phyloP scores from a whole-genome alignment of 2,888 invertebrate species.

The Acanthacorydalis orientalis region DNA sequence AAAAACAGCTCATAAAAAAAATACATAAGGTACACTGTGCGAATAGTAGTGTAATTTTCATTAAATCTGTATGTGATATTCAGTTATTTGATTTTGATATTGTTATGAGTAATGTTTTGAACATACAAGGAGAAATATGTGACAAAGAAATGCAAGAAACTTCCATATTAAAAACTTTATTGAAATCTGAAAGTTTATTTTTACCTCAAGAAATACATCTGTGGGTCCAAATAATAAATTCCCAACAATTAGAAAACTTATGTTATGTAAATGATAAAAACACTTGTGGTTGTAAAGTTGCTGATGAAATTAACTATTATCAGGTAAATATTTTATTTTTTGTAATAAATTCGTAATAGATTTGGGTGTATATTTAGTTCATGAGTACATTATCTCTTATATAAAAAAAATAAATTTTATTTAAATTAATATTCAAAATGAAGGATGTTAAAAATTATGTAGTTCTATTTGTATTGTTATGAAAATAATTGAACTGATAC shows the following conservation, averaged over 20 bases:
- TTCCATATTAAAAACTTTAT: conserved; percentile 11
- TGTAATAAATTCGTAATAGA: no score
- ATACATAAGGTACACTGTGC: conserved; percentile 29
- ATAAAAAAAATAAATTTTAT: no score
- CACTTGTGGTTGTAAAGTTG: conserved; percentile 34
- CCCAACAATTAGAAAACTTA: conserved; percentile 38
- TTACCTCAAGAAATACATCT: conserved; percentile 35
- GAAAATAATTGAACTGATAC: no score
- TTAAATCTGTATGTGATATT: conserved; percentile 22
- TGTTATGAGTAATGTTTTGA: conserved; percentile 35
- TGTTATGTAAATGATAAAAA: conserved; percentile 38
- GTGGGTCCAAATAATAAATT: conserved; percentile 38
- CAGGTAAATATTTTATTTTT: conserved; percentile 26
- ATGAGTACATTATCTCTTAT: no score
- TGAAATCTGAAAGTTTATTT: conserved; percentile 28
- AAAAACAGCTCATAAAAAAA: conserved; percentile 27
- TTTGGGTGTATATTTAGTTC: no score
- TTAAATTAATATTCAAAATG: no score
- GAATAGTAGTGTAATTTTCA: conserved; percentile 21
- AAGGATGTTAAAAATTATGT: no score
- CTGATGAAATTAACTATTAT: conserved; percentile 38
- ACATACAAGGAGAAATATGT: conserved; percentile 32
- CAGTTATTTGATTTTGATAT: conserved; percentile 29
- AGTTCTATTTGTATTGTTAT: no score
- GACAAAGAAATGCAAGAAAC: no score